Evolutionary conservation across 2,113 vertebrate genomes (phyloP).

Genomic region (Dryoscopus gambensis): DNA sequence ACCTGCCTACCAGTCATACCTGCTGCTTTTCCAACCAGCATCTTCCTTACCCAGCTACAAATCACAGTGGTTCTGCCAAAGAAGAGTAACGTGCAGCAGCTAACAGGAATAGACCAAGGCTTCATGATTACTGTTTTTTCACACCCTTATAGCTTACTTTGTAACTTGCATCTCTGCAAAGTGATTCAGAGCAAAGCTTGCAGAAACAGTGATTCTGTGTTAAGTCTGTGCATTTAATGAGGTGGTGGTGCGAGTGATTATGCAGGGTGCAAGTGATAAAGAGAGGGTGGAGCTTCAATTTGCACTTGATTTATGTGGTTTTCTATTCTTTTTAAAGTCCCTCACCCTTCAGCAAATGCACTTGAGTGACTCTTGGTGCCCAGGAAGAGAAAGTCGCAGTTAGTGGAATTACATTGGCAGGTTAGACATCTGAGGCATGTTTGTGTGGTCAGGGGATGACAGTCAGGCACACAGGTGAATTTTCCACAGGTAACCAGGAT

Average conservation of each 20-base stretch:
- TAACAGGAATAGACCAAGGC: neutral
- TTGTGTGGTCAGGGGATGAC: neutral
- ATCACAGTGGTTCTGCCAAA: neutral
- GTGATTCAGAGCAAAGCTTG: neutral
- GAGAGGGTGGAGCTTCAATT: neutral
- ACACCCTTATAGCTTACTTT: neutral
- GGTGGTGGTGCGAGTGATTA: neutral
- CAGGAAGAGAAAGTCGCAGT: neutral
- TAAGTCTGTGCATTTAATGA: neutral
- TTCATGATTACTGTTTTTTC: neutral
- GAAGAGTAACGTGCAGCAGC: neutral
- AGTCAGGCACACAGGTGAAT: neutral
- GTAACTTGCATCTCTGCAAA: neutral
- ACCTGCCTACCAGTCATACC: neutral
- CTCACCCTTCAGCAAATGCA: neutral
- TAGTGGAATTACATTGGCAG: neutral
- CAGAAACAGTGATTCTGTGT: neutral
- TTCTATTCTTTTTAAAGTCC: neutral
- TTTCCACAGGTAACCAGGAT: neutral
- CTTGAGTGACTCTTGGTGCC: neutral
- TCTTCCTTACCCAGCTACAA: neutral
- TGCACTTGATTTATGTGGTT: neutral
- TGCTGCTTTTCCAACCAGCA: neutral
- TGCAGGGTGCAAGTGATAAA: neutral
- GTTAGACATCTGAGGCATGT: neutral